phyloP scores from a whole-genome alignment of 1,140 invertebrate species.

The Penaeus japonicus region DNA sequence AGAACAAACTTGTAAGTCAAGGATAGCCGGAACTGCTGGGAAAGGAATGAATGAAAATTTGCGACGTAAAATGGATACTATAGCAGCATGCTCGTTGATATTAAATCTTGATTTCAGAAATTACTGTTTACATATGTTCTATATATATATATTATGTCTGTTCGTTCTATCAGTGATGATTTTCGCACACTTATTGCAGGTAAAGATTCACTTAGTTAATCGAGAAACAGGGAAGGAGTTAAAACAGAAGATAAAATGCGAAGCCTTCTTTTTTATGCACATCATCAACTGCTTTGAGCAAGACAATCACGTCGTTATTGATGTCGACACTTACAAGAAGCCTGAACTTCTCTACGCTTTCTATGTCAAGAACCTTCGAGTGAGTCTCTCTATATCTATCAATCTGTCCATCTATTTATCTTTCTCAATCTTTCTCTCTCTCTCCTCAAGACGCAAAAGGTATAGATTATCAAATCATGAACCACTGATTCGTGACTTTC shows the following conservation, averaged over 20 bases:
- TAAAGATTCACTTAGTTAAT: constrained; percentile 68
- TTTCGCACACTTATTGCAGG: not conserved
- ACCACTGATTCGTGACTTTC: too few relatives aligned
- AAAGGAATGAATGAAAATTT: not conserved
- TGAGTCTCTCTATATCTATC: not conserved
- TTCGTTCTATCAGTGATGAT: too few relatives aligned
- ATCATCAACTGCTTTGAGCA: constrained; percentile 88
- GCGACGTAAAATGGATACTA: not conserved
- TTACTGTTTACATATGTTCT: too few relatives aligned
- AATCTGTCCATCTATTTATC: not conserved
- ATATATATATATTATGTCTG: too few relatives aligned
- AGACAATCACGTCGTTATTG: constrained; percentile 75
- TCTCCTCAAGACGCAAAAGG: too few relatives aligned
- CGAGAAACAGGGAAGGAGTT: constrained; percentile 73
- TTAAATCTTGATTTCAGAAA: too few relatives aligned
- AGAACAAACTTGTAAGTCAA: constrained; percentile 35
- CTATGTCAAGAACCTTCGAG: constrained; percentile 53
- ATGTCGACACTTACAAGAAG: constrained; percentile 84
- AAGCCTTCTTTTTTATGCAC: constrained; percentile 85
- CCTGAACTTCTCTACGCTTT: constrained; percentile 75
- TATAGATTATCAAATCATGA: too few relatives aligned
- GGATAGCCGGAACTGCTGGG: not conserved
- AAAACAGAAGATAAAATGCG: constrained; percentile 68
- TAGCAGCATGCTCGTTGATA: too few relatives aligned
- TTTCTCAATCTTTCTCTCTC: too few relatives aligned